Evolutionary conservation across 2,888 invertebrate genomes (phyloP).

Genomic region (Agriopis leucophaearia): DNA sequence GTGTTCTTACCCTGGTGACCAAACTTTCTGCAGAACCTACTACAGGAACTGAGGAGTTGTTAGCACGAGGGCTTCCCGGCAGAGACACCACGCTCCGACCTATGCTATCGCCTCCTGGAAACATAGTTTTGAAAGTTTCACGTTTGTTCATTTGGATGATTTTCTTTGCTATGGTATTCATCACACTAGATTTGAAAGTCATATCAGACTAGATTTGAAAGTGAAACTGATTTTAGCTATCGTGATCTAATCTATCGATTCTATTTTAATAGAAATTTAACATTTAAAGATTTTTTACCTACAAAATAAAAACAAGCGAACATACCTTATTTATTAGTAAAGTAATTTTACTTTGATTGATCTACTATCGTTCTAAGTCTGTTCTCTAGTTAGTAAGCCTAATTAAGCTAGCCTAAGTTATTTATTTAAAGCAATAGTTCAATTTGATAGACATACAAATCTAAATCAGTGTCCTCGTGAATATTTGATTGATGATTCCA

Average conservation of each 20-base stretch:
- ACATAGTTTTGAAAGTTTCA: constrained; percentile 6
- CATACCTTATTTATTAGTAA: constrained; percentile 13
- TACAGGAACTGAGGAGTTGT: constrained; percentile 89
- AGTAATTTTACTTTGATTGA: constrained; percentile 12
- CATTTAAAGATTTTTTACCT: background rate
- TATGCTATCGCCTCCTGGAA: constrained; percentile 76
- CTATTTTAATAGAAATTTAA: background rate
- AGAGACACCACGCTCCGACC: constrained; percentile 79
- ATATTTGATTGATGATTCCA: constrained; percentile 55
- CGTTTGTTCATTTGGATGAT: constrained; percentile 16
- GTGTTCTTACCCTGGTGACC: constrained; percentile 92
- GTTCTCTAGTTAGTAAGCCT: constrained; percentile 49
- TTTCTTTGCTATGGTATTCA: constrained; percentile 3
- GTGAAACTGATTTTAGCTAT: constrained; percentile 2
- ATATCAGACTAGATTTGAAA: background rate
- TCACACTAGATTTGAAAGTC: background rate
- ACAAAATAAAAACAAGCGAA: constrained; percentile 19
- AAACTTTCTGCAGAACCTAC: constrained; percentile 98
- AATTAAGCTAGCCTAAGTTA: constrained; percentile 54
- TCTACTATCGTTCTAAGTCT: constrained; percentile 32
- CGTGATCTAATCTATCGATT: constrained; percentile 7
- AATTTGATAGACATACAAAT: constrained; percentile 48
- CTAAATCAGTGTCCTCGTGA: constrained; percentile 63
- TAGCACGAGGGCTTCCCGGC: constrained; percentile 77
- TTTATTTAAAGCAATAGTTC: constrained; percentile 54